Base-by-base conservation (phyloP, 2,888 invertebrate genomes). In the Disparrhopalites patrizii region DNA sequence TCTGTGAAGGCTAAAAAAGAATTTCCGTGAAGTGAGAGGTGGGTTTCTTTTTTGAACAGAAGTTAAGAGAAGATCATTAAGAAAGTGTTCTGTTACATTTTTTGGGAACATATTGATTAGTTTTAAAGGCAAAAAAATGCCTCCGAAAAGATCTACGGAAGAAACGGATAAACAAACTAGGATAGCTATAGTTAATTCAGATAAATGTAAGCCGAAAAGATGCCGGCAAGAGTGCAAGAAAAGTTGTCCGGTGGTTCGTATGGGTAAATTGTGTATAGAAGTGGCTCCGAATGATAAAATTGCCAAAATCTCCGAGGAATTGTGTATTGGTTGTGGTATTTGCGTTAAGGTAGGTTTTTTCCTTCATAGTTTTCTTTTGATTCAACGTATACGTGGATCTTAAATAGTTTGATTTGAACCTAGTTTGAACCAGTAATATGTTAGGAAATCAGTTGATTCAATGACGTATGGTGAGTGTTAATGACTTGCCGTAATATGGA, bases 311-410 rank as follows among this genome's bases (percentile, higher is more conserved):
- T 98, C 98, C 54, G 99, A 99, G 81, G 96, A 97, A 80, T 83
- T 99, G 3, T 99, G 98, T 81, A 99, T 99, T 77, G 98, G 98
- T 77, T 99, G 98, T 82, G 98, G 98, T 87, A 99, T 99, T 77
- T 99, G 98, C 83, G 93, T 95, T 67, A 98, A 98, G 88, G 95
- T 94, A 81, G 74, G 75, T n/a, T n/a, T n/a, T n/a, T n/a, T n/a
- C n/a, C n/a, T n/a, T n/a, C n/a, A n/a, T n/a, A n/a, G n/a, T n/a
- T n/a, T n/a, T n/a, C n/a, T n/a, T n/a, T n/a, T n/a, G n/a, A n/a
- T n/a, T n/a, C n/a, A n/a, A n/a, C n/a, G n/a, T n/a, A n/a, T n/a
- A n/a, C n/a, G n/a, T n/a, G n/a, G n/a, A n/a, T n/a, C n/a, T n/a
- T n/a, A n/a, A n/a, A n/a, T n/a, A n/a, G n/a, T n/a, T n/a, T n/a